Base-by-base conservation (phyloP, 2,113 vertebrate genomes). In the Andinoacara biseriatus region DNA sequence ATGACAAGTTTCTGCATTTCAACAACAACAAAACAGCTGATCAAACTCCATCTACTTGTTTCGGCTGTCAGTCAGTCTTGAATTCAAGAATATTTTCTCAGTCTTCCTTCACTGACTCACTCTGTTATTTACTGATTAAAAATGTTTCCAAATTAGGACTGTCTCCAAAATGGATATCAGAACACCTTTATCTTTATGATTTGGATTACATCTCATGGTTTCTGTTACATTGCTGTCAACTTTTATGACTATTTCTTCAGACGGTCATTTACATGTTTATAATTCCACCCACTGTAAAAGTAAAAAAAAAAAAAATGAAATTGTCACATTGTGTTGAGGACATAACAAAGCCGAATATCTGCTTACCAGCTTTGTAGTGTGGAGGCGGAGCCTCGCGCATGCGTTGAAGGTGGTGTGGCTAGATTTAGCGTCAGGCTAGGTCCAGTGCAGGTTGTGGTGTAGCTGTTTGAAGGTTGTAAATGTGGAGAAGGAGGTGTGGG, bases 401-500 rank as follows among this genome's bases (percentile, higher is more conserved):
- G 31, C 38, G 75, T 11, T 2, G 87, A 61, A 57, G 67, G 1
- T 2, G 79, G 60, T 0, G 33, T 49, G 7, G 29, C 10, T 13
- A 65, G 0, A 15, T 38, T 7, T 18, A 58, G 82, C 26, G 58
- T 46, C 52, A 69, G 18, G 5, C 60, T 61, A 0, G 57, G 29
- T 10, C 38, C 81, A 18, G 76, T 11, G 20, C 62, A 26, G 1
- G 80, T 11, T 11, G 76, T 3, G 2, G 5, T 2, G 17, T 84
- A 88, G 56, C 49, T 74, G 61, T 52, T 61, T 0, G 72, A 22
- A 2, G 76, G 35, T 5, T 78, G 67, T 13, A 35, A 2, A 8
- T 76, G 43, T 0, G 91, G 87, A 15, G 90, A 84, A 3, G 82
- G 76, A 15, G 87, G 88, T 4, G 87, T 87, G 40, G 84, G 88